Percentiles rank a stretch among this genome's conserved stretches.
Evolutionary conservation across 2,113 vertebrate genomes (phyloP).

Genomic region (Pachyramphus minor): DNA sequence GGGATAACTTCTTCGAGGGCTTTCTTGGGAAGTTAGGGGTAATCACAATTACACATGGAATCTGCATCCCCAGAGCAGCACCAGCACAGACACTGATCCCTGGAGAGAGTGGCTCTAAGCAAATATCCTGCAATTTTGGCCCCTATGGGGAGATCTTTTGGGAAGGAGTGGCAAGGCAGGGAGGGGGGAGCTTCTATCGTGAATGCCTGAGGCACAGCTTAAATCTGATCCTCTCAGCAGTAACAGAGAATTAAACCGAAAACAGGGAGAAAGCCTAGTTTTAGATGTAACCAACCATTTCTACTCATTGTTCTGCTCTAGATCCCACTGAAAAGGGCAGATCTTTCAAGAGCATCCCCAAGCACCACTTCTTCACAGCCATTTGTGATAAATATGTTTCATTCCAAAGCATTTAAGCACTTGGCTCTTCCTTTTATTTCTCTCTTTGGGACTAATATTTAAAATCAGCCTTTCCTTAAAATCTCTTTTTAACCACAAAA

Average conservation of each 20-base stretch:
- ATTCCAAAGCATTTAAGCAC: conserved; percentile 1
- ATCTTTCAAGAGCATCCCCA: neutral
- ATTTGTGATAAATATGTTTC: neutral
- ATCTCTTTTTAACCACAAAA: neutral
- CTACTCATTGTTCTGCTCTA: neutral
- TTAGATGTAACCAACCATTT: neutral
- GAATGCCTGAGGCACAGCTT: neutral
- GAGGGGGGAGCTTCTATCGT: neutral
- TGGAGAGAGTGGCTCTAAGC: neutral
- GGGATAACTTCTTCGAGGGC: neutral
- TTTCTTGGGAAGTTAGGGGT: neutral
- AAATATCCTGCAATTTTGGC: neutral
- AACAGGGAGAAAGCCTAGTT: neutral
- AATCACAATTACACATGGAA: neutral
- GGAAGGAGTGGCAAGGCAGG: neutral
- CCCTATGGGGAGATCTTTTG: neutral
- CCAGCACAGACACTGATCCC: neutral
- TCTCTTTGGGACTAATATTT: conserved; percentile 9
- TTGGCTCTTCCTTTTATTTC: neutral
- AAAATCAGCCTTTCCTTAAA: neutral
- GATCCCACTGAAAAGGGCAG: neutral
- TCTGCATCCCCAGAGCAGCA: neutral
- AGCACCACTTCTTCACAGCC: neutral
- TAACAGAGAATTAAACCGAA: neutral
- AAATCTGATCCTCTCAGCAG: neutral